phyloP scores from a whole-genome alignment of 2,888 invertebrate genomes.

The Epsilonema sp. region DNA sequence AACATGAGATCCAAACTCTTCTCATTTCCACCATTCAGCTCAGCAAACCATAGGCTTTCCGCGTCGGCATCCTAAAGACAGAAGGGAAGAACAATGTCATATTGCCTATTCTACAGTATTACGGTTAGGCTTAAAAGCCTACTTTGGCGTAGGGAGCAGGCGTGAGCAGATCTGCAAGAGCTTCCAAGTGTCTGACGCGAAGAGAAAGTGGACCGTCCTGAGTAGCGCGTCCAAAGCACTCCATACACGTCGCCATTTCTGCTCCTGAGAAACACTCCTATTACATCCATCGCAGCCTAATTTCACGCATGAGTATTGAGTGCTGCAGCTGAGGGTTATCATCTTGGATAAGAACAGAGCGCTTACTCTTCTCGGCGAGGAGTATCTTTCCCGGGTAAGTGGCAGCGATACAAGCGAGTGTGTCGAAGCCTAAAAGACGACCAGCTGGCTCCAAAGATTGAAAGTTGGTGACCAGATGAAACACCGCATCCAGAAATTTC shows the following conservation, averaged over 20 bases:
- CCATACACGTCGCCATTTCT: neutral
- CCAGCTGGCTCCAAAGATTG: neutral
- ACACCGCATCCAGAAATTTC: constrained; percentile 2
- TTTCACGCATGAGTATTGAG: too few relatives aligned
- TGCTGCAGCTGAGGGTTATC: too few relatives aligned
- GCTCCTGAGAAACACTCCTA: neutral
- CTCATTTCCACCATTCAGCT: too few relatives aligned
- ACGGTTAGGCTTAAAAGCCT: too few relatives aligned
- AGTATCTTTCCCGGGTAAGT: constrained; percentile 1
- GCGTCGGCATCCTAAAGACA: too few relatives aligned
- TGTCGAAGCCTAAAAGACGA: constrained; percentile 6
- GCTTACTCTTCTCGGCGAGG: neutral
- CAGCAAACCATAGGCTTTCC: too few relatives aligned
- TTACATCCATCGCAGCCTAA: too few relatives aligned
- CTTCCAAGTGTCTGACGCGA: neutral
- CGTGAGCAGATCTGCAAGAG: neutral
- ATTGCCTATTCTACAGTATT: too few relatives aligned
- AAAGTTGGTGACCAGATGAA: constrained; percentile 3
- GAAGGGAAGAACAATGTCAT: too few relatives aligned
- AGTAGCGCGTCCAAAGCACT: neutral
- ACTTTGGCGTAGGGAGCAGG: too few relatives aligned
- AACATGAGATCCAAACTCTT: too few relatives aligned
- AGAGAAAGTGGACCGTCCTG: neutral
- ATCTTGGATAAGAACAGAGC: neutral
- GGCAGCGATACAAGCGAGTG: neutral